Base-by-base conservation (phyloP, 1,140 invertebrate species). In the Marisa cornuarietis region DNA sequence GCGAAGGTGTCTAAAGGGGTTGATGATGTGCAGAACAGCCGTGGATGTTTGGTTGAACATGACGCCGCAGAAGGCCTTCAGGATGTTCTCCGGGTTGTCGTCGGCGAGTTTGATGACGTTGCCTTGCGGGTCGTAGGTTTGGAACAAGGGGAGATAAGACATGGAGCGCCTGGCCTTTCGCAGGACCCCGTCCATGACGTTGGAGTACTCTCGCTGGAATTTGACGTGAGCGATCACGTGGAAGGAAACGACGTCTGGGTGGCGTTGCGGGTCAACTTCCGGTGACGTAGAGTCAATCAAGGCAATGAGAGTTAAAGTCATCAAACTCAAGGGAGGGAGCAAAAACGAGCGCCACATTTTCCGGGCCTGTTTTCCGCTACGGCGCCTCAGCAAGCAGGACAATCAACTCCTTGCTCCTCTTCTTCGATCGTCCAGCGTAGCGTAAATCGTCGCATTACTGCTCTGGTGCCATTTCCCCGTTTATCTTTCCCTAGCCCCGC, bases 21-120 rank as follows among this genome's bases (percentile, higher is more conserved):
- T 83, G 49, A 82, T 79, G 65, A 83, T 76, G 73, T 83, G 80
- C 14, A 83, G 71, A 1, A 83, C 63, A 8, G 83, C 51, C n/a
- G 80, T 83, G 20, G 80, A 80, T 14, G 81, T 83, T 52, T 79
- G n/a, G 61, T 71, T 63, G 42, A 83, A 78, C 66, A 83, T 82
- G 18, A 80, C 79, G 5, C 79, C 74, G 52, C 83, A 83, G 68
- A 83, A 82, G 1, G 80, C 78, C 26, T 76, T 61, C 10, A 79
- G 75, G 58, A 79, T 83, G 49, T 79, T 65, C 31, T 78, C 71
- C 6, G 76, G 76, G 65, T 78, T 75, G 51, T 79, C 78, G 58
- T 73, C 54, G 14, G 58, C 26, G 24, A 79, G 14, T 10, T 31
- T 63, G 24, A 76, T 69, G 18, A 77, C 31, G 11, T 58, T 63